A percentile compares a stretch with the other conserved stretches of the same genome.
These are phyloP conservation scores for Hirtodrosophila alboralis DNA, from an alignment of 2,888 invertebrate species.

Conservation along the genomic window DNA sequence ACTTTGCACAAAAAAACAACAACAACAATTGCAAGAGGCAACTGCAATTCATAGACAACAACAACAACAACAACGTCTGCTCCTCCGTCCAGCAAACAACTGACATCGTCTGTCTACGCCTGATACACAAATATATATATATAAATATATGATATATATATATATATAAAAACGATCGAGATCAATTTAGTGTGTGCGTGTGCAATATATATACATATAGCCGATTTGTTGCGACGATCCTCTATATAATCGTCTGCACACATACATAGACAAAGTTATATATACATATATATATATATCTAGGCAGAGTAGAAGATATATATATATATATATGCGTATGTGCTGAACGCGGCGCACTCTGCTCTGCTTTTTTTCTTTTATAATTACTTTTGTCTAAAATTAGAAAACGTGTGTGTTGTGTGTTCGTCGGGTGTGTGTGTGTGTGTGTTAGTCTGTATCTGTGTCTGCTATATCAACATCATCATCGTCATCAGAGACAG, in stretches of 20 bases:
- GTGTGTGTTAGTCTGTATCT: constrained; percentile 31
- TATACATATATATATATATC: constrained; percentile 57
- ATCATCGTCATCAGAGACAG: constrained; percentile 61
- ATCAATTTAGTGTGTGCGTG: constrained; percentile 56
- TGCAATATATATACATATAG: constrained; percentile 38
- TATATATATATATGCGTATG: constrained; percentile 77
- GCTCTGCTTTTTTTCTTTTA: constrained; percentile 82
- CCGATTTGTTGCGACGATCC: constrained; percentile 63
- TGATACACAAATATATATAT: constrained; percentile 23
- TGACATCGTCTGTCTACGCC: constrained; percentile 70
- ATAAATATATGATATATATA: constrained; percentile 36
- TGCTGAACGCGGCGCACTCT: constrained; percentile 79
- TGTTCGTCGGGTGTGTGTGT: constrained; percentile 72
- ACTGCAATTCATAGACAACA: constrained; percentile 39
- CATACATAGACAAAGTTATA: constrained; percentile 25
- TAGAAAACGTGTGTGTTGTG: constrained; percentile 83
- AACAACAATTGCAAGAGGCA: constrained; percentile 34
- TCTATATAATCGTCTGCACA: constrained; percentile 62
- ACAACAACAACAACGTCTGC: constrained; percentile 8
- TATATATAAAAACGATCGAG: constrained; percentile 49
- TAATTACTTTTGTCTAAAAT: constrained; percentile 84
- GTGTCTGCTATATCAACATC: constrained; percentile 81
- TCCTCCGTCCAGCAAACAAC: constrained; percentile 60
- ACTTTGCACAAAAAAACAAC: constrained; percentile 45
- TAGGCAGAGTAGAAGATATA: constrained; percentile 76